Percentiles rank a stretch among this genome's conserved stretches.
These are phyloP conservation scores for Pristionchus arcanus DNA, from an alignment of 2,888 invertebrate genomes.

Conservation along the genomic window DNA sequence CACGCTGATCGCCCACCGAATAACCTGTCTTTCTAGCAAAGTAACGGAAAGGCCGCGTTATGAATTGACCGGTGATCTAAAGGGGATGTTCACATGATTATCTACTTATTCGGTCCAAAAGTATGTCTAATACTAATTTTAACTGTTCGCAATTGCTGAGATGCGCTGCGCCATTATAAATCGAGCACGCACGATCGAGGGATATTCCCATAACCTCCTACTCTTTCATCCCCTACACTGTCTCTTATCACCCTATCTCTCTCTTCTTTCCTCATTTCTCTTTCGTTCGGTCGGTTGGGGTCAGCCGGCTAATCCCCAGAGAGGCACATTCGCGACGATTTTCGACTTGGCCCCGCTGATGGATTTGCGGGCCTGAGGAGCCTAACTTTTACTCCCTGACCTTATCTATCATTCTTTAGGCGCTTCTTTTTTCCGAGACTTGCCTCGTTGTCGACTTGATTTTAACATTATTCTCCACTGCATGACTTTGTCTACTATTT, in stretches of 20 bases:
- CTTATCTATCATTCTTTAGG: neutral
- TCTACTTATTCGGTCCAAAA: no score
- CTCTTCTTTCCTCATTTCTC: slow-evolving; percentile 24
- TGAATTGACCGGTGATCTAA: neutral
- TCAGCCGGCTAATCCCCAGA: slow-evolving; percentile 14
- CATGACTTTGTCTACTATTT: neutral
- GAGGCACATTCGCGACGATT: neutral
- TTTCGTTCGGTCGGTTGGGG: slow-evolving; percentile 8
- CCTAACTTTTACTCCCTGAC: neutral
- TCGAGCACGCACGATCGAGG: neutral
- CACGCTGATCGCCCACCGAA: neutral
- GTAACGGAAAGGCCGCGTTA: neutral
- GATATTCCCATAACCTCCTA: neutral
- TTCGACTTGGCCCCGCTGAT: neutral
- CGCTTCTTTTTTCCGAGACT: neutral
- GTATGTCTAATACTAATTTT: no score
- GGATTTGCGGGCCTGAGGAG: neutral
- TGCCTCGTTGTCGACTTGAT: no score
- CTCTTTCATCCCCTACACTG: neutral
- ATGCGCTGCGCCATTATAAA: neutral
- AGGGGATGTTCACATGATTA: neutral
- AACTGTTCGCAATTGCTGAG: neutral
- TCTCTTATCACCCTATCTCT: neutral
- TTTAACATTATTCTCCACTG: no score
- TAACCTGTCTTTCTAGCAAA: neutral